Evolutionary conservation across 1,140 invertebrate species (phyloP).

Genomic region (Centruroides sculpturatus): DNA sequence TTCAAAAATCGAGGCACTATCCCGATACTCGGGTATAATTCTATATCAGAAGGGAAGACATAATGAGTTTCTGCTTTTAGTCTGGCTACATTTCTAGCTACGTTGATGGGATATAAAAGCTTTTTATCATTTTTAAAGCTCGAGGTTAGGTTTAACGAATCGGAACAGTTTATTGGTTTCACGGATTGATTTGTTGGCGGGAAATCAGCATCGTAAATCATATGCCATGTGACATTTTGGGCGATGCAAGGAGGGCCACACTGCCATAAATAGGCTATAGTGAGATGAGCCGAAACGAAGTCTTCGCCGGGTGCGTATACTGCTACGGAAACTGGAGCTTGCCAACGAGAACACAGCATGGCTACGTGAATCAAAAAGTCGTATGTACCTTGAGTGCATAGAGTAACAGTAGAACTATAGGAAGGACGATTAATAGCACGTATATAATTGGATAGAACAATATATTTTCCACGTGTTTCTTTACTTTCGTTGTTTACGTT

Average conservation of each 20-base stretch:
- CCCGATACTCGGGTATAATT: slow-evolving; percentile 22
- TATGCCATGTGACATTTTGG: slow-evolving; percentile 19
- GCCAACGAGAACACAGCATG: slow-evolving; percentile 57
- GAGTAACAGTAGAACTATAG: slow-evolving; percentile 74
- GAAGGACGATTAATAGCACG: slow-evolving; percentile 18
- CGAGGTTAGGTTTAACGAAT: not conserved
- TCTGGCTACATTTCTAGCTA: slow-evolving; percentile 23
- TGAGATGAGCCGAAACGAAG: slow-evolving; percentile 40
- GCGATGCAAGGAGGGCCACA: slow-evolving; percentile 17
- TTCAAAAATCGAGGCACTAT: slow-evolving; percentile 16
- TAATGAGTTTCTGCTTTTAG: slow-evolving; percentile 19
- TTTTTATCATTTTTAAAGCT: slow-evolving; percentile 13
- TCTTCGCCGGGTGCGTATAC: slow-evolving; percentile 60
- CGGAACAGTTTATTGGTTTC: not conserved
- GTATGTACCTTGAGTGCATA: slow-evolving; percentile 73
- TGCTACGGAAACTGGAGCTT: slow-evolving; percentile 54
- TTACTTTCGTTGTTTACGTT: too few species aligned
- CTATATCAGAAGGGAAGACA: slow-evolving; percentile 23
- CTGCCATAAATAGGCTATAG: slow-evolving; percentile 43
- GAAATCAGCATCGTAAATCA: slow-evolving; percentile 18
- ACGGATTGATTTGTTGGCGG: not conserved
- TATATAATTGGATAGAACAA: not conserved
- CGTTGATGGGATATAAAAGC: slow-evolving; percentile 25
- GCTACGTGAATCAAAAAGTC: slow-evolving; percentile 76
- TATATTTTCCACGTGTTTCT: too few species aligned